These are phyloP conservation scores for Pammene fasciana DNA, from an alignment of 2,888 invertebrate genomes.

Conservation along the genomic window DNA sequence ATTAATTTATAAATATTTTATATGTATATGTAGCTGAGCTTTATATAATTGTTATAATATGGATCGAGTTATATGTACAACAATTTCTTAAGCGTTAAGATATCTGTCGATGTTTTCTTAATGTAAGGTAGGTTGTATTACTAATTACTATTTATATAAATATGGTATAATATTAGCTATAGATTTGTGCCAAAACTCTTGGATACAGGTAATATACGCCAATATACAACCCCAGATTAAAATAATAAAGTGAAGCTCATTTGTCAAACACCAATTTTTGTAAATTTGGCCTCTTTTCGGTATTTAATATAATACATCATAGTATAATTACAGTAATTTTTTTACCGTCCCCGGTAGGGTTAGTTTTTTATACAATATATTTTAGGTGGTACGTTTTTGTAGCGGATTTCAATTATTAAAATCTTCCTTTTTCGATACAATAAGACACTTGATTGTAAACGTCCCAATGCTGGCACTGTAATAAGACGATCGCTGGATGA, in stretches of 20 bases:
- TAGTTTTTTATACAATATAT: conserved; percentile 39
- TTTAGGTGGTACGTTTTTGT: conserved; percentile 23
- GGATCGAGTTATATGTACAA: conserved; percentile 50
- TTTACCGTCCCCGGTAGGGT: conserved; percentile 42
- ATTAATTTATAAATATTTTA: conserved; percentile 56
- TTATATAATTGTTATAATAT: conserved; percentile 57
- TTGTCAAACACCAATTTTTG: conserved; percentile 56
- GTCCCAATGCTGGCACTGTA: not conserved
- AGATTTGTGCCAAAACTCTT: conserved; percentile 72
- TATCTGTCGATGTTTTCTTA: conserved; percentile 37
- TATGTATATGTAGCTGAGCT: conserved; percentile 66
- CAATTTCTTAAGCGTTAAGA: conserved; percentile 28
- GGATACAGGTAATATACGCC: conserved; percentile 71
- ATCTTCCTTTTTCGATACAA: not conserved
- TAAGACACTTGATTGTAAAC: not conserved
- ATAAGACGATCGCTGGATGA: not conserved
- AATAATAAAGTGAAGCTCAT: conserved; percentile 57
- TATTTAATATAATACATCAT: conserved; percentile 46
- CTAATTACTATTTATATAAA: conserved; percentile 50
- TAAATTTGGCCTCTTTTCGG: conserved; percentile 46
- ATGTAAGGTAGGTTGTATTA: conserved; percentile 34
- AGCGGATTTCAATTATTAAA: conserved; percentile 16
- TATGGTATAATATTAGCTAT: conserved; percentile 58
- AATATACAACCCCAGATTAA: conserved; percentile 61
- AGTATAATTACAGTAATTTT: conserved; percentile 56